Evolutionary conservation across 2,797 vertebrate species (phyloP).

Genomic region (Centroberyx gerrardi): DNA sequence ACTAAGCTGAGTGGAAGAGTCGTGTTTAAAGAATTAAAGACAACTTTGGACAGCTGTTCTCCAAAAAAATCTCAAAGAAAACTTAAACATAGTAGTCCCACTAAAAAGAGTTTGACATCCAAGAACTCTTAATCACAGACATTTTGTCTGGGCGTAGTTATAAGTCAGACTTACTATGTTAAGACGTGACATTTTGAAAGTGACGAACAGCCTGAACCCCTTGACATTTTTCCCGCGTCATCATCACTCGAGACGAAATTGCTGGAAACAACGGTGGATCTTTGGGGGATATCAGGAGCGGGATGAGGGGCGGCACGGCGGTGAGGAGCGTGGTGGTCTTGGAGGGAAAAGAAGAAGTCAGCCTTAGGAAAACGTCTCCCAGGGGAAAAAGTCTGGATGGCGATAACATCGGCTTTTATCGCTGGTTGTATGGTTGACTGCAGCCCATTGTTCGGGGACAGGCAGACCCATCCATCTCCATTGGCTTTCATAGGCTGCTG

Average conservation of each 20-base stretch:
- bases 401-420: constrained; percentile 84
- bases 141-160: neutral
- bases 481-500: constrained; percentile 67
- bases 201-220: constrained; percentile 15
- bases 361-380: constrained; percentile 50
- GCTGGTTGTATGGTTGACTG: constrained; percentile 77
- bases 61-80: too few relatives aligned
- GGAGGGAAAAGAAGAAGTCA: constrained; percentile 40
- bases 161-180: neutral
- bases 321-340: constrained; percentile 25
- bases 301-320: too few relatives aligned
- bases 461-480: constrained; percentile 77
- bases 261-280: neutral
- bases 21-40: too few relatives aligned
- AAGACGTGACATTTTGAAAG: constrained; percentile 31
- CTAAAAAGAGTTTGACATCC: neutral
- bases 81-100: too few relatives aligned
- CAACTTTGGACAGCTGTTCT: too few relatives aligned
- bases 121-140: neutral
- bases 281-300: constrained; percentile 17
- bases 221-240: constrained; percentile 26
- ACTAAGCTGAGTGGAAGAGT: too few relatives aligned
- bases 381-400: constrained; percentile 58
- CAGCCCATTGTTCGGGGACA: constrained; percentile 76
- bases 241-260: constrained; percentile 22